Evolutionary conservation across 2,888 invertebrate genomes (phyloP).

Genomic region (Agriopis leucophaearia): DNA sequence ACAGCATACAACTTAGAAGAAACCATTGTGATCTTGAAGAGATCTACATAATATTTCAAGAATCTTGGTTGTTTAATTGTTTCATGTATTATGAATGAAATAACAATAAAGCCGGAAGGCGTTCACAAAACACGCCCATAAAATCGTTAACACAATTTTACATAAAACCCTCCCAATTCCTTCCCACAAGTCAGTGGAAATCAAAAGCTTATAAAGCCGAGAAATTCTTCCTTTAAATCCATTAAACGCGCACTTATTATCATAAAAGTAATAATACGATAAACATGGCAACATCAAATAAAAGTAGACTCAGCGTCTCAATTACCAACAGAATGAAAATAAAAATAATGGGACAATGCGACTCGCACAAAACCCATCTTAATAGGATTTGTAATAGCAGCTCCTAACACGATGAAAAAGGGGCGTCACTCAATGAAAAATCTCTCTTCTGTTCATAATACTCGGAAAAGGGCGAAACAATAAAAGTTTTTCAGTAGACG

Average conservation of each 20-base stretch:
- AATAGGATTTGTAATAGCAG: slow-evolving; percentile 77
- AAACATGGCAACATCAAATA: slow-evolving; percentile 72
- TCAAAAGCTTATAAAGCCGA: slow-evolving; percentile 32
- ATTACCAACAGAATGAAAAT: slow-evolving; percentile 77
- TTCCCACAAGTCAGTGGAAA: slow-evolving; percentile 35
- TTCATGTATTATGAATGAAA: slow-evolving; percentile 5
- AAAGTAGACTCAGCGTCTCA: slow-evolving; percentile 70
- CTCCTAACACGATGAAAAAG: slow-evolving; percentile 61
- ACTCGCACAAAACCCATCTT: slow-evolving; percentile 64
- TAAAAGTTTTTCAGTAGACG: slow-evolving; percentile 74
- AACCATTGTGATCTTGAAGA: no score
- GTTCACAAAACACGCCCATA: slow-evolving; percentile 14
- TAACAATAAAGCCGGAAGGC: slow-evolving; percentile 4
- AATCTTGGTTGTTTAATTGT: not conserved
- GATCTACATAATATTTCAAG: no score
- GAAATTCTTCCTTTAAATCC: slow-evolving; percentile 50
- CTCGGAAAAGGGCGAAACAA: slow-evolving; percentile 72
- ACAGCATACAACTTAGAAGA: no score
- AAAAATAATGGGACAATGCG: slow-evolving; percentile 64
- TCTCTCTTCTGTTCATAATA: slow-evolving; percentile 74
- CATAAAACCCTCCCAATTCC: slow-evolving; percentile 18
- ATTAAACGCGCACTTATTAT: slow-evolving; percentile 53
- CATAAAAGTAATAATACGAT: slow-evolving; percentile 65
- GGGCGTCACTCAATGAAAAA: slow-evolving; percentile 77
- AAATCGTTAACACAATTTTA: slow-evolving; percentile 22